These are phyloP conservation scores for Echinometra lucunter DNA, from an alignment of 53 echinoderm and acorn worm species.

Conservation along the genomic window DNA sequence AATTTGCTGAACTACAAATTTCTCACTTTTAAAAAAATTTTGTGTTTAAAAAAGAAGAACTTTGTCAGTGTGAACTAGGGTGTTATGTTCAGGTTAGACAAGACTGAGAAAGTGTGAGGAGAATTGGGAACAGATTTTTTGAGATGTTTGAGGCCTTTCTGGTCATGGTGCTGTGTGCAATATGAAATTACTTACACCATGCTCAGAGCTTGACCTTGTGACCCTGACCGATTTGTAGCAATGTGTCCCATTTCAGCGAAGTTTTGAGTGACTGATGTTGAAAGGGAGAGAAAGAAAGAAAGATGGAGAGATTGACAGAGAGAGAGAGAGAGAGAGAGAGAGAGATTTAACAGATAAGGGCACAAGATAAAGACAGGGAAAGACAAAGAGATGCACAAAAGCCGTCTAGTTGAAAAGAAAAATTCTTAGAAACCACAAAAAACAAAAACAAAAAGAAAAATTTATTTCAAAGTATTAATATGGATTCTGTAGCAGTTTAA, in stretches of 20 bases:
- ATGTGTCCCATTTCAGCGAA: constrained; percentile 8
- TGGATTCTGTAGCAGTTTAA: too few species aligned
- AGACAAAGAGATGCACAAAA: background rate
- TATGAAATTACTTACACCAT: background rate
- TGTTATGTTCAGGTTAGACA: background rate
- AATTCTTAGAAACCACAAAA: too few species aligned
- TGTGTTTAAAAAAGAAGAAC: too few species aligned
- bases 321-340: background rate
- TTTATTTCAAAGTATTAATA: too few species aligned
- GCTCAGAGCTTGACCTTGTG: constrained; percentile 9
- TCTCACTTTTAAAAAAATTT: too few species aligned
- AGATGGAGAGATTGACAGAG: background rate
- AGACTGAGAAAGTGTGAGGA: background rate
- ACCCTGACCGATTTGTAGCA: constrained; percentile 36
- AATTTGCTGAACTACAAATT: too few species aligned
- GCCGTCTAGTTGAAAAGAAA: too few species aligned
- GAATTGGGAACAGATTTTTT: background rate
- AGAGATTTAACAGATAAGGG: background rate
- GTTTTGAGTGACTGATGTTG: background rate
- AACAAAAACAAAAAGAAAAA: too few species aligned
- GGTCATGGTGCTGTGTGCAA: background rate
- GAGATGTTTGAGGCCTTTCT: constrained; percentile 4
- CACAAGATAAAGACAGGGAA: background rate
- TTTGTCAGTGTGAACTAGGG: background rate
- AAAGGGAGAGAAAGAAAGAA: background rate